Evolutionary conservation across 2,113 vertebrate species (phyloP).

Genomic region (Charina bottae): DNA sequence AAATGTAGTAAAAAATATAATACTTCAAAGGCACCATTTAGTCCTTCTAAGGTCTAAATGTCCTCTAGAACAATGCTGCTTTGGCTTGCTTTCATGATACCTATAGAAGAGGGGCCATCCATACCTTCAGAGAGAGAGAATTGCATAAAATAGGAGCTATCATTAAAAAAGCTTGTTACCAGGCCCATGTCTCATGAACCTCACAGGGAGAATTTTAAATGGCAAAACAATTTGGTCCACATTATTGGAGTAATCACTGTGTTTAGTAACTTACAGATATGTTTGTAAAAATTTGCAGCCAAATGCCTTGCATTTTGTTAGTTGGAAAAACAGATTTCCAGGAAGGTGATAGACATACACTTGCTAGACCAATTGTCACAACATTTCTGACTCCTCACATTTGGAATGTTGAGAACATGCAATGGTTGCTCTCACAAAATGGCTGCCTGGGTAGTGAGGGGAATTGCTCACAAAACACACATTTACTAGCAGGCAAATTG

Average conservation of each 20-base stretch:
- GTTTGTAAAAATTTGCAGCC: background rate
- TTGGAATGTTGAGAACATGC: too few species aligned
- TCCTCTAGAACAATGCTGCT: background rate
- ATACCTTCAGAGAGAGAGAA: background rate
- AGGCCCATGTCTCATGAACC: background rate
- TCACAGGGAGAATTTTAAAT: background rate
- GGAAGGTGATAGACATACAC: too few species aligned
- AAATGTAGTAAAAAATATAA: background rate
- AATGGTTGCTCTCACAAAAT: background rate
- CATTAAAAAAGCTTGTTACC: background rate
- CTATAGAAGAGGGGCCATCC: background rate
- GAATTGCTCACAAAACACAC: background rate
- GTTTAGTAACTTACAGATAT: too few species aligned
- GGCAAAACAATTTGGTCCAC: constrained; percentile 8
- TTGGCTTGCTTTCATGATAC: background rate
- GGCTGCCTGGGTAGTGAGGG: background rate
- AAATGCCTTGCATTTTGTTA: background rate
- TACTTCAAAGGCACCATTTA: background rate
- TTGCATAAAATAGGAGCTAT: background rate
- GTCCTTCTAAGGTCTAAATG: background rate
- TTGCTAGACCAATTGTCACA: background rate
- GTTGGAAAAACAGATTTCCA: background rate
- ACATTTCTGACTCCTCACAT: too few species aligned
- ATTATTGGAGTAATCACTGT: background rate
- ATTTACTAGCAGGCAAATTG: background rate